Conservation (phyloP, 1,140 invertebrate species). For the Philaenus spumarius region DNA sequence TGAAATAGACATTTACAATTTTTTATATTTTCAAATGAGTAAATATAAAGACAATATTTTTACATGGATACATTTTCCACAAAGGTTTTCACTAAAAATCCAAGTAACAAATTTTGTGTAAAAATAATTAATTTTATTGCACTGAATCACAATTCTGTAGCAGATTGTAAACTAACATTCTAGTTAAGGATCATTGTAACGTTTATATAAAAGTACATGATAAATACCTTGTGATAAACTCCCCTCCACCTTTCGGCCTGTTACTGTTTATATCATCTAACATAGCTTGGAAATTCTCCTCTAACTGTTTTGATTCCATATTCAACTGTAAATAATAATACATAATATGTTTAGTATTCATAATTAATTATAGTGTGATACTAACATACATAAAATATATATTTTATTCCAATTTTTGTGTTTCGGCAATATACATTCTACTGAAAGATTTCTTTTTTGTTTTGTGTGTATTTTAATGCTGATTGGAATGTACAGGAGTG, state of each 20-base stretch:
- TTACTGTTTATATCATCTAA: constrained; percentile 53
- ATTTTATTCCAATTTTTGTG: neutral
- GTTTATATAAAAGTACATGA: too few relatives aligned
- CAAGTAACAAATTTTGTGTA: too few relatives aligned
- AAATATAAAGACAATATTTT: too few relatives aligned
- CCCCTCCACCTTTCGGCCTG: constrained; percentile 52
- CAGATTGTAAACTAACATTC: too few relatives aligned
- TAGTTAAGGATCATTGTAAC: too few relatives aligned
- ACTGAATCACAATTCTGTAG: too few relatives aligned
- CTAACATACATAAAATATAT: neutral
- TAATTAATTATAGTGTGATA: neutral
- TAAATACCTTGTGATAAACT: constrained; percentile 57
- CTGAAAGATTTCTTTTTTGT: neutral
- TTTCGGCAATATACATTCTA: neutral
- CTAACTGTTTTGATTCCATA: constrained; percentile 60
- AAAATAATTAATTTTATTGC: too few relatives aligned
- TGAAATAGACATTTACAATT: constrained; percentile 22
- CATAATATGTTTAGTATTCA: constrained; percentile 12
- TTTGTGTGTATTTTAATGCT: neutral
- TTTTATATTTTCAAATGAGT: too few relatives aligned
- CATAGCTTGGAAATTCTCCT: constrained; percentile 59
- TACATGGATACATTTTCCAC: too few relatives aligned
- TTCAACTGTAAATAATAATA: constrained; percentile 49
- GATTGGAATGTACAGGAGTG: neutral
- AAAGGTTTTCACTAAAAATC: too few relatives aligned